Percentiles rank a stretch among this genome's conserved stretches.
Evolutionary conservation across 2,113 vertebrate genomes (phyloP).

Genomic region (Hassar affinis): DNA sequence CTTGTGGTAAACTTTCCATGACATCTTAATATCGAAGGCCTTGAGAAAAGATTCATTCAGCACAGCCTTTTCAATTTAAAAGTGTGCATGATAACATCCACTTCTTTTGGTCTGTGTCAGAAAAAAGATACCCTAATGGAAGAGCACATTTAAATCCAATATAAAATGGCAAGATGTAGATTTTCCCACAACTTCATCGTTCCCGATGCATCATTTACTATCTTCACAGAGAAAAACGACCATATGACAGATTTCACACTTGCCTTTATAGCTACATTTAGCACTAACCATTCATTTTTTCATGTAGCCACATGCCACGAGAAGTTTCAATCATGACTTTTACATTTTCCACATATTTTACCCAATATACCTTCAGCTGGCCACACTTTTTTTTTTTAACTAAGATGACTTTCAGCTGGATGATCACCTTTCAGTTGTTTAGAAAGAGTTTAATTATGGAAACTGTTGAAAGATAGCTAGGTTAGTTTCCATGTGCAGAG

Average conservation of each 20-base stretch:
- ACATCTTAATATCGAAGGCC: conserved; percentile 71
- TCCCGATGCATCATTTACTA: neutral
- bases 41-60: conserved; percentile 38
- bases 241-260: neutral
- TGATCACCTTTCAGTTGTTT: conserved; percentile 7
- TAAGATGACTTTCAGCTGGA: neutral
- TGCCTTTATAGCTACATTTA: neutral
- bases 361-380: neutral
- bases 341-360: neutral
- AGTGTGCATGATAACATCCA: neutral
- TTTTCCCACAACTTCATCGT: neutral
- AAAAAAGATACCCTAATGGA: neutral
- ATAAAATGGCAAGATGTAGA: neutral
- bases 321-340: neutral
- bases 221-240: neutral
- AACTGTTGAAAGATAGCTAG: conserved; percentile 68
- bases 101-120: neutral
- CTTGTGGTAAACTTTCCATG: conserved; percentile 85
- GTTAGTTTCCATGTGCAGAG: conserved; percentile 72
- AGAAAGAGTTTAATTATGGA: conserved; percentile 65
- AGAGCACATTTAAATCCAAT: neutral
- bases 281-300: neutral
- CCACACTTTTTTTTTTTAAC: neutral
- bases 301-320: neutral
- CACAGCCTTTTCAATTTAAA: neutral